Base-by-base conservation (phyloP, 2,113 vertebrate species). In the Triplophysa dalaica region DNA sequence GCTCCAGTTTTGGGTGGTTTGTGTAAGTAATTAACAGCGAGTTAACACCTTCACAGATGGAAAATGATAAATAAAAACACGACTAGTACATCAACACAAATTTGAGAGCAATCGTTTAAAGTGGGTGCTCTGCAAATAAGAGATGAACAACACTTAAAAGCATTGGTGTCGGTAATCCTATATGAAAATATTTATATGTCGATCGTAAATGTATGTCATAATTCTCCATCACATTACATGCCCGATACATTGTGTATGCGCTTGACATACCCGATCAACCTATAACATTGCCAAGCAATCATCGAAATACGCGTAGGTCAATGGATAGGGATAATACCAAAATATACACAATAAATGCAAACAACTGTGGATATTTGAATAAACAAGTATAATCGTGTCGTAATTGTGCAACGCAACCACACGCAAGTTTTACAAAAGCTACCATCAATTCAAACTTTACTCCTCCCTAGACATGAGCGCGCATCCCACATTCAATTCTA, bases 11-110 rank as follows among this genome's bases (percentile, higher is more conserved):
- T 60, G 58, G 77, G 78, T 84, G 88, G 87, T 81, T 66, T 50
- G 72, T 43, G 75, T 66, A 65, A 24, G 43, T 77, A 82, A 80
- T 83, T 89, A 88, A 89, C 85, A 82, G 84, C 78, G 85, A 83
- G 58, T 68, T 58, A n/a, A 75, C 70, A 73, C 78, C 70, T 63
- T 29, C 63, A 73, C 70, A 22, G 13, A 8, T 56, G 68, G 10
- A 72, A 58, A 38, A 38, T 58, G 17, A 72, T 72, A 12, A 72
- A 29, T 33, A 70, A 80, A 58, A 54, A 24, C 38, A 52, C 17
- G 11, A 38, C 41, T 54, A 4, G 11, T 24, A 43, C 50, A 50
- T 11, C 41, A 77, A 52, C 43, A 45, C 10, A 45, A 9, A 12
- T 45, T 45, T 45, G 43, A 45, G 43, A 45, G 43, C 43, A 45